phyloP scores from a whole-genome alignment of 1,140 invertebrate genomes.

The Drosophila novamexicana region DNA sequence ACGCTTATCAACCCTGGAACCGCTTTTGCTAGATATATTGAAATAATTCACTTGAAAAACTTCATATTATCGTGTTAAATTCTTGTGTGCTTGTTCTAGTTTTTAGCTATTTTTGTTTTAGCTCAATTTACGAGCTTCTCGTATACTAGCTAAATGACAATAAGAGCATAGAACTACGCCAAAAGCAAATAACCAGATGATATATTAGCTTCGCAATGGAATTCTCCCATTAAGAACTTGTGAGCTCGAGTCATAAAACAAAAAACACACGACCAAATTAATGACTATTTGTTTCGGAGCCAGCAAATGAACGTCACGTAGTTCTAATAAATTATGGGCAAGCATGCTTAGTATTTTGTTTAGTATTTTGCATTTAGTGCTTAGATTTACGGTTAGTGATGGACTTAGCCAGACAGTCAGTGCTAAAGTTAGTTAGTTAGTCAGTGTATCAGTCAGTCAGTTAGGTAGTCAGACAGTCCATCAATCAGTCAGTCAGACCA shows the following conservation, averaged over 20 bases:
- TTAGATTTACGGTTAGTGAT: constrained; percentile 1
- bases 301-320: constrained; percentile 39
- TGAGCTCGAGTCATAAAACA: constrained; percentile 8
- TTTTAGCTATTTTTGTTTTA: no score
- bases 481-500: background rate
- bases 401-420: background rate
- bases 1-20: no score
- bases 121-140: no score
- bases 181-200: background rate
- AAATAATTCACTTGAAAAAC: no score
- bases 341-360: constrained; percentile 24
- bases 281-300: constrained; percentile 1
- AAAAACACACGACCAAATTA: constrained; percentile 5
- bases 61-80: no score
- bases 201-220: background rate
- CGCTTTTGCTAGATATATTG: no score
- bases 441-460: background rate
- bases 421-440: background rate
- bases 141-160: no score
- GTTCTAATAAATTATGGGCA: constrained; percentile 16
- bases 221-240: constrained; percentile 11
- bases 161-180: no score
- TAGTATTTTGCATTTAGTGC: constrained; percentile 4
- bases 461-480: background rate
- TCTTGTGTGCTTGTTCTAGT: no score